Base-by-base conservation (phyloP, 2,113 vertebrate species). In the Caranx melampygus region DNA sequence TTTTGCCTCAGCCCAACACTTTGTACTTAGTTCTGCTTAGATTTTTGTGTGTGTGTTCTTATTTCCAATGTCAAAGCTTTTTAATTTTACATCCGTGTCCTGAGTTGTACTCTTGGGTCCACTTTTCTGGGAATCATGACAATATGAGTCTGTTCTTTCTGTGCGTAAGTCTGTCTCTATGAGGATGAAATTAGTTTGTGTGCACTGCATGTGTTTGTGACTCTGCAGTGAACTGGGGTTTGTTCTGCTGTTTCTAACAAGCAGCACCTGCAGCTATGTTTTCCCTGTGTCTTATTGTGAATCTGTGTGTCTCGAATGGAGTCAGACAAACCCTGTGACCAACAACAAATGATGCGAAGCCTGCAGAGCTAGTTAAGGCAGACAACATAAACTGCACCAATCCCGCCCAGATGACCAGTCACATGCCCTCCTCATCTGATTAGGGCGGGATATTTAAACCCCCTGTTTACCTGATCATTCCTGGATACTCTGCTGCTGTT, bases 241-340 rank as follows among this genome's bases (percentile, higher is more conserved):
- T 75, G 61, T 66, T 72, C 64, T 57, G 10, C 52, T 81, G 10
- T 57, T 54, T 21, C 49, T 68, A 75, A 82, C 61, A 69, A 78
- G 59, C 49, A 75, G 51, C 69, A 78, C 69, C 47, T 49, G 45
- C 63, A 87, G 74, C 78, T 67, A 44, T 60, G 54, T 66, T 78
- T 45, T 14, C 40, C 52, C 9, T 70, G 45, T 47, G 31, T 65
- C 15, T 42, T 59, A 7, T 18, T 81, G 16, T 54, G 58, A 54
- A 20, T 18, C 34, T 55, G 26, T 45, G 49, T 44, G 52, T 58
- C 26, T 82, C 71, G 72, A 68, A 72, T 54, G n/a, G n/a, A 81
- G 42, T 31, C 35, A 26, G n/a, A 51, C 33, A n/a, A 40, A 69
- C 26, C n/a, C 15, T 45, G 5, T 5, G 31, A 63, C 49, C 26